phyloP scores from a whole-genome alignment of 2,113 vertebrate genomes.

The Clarias batrachus region DNA sequence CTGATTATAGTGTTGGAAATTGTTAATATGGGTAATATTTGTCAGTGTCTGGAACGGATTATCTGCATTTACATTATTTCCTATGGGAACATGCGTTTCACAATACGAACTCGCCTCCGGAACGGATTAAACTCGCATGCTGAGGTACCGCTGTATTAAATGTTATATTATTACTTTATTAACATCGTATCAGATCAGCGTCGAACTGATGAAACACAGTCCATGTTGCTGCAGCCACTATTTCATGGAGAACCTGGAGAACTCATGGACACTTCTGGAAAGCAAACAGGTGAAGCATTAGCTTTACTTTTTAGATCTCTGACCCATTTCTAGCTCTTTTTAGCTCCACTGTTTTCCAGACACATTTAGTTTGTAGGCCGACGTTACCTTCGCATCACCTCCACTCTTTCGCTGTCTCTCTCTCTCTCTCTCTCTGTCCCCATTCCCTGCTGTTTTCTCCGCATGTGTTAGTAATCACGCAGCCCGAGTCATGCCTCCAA shows the following conservation, averaged over 20 bases:
- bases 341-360: background rate
- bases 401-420: conserved; percentile 74
- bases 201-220: too few species aligned
- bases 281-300: background rate
- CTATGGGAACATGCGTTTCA: too few species aligned
- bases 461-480: conserved; percentile 69
- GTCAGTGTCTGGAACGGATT: too few species aligned
- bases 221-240: too few species aligned
- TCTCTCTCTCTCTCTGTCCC: conserved; percentile 86
- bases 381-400: background rate
- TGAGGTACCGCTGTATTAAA: too few species aligned
- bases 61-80: too few species aligned
- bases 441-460: conserved; percentile 27
- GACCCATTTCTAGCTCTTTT: background rate
- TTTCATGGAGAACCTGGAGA: background rate
- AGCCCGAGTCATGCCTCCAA: conserved; percentile 67
- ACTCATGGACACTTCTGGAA: background rate
- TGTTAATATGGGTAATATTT: too few species aligned
- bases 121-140: too few species aligned
- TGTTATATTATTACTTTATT: too few species aligned
- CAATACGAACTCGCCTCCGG: too few species aligned
- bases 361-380: background rate
- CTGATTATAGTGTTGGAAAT: too few species aligned
- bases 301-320: background rate
- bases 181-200: too few species aligned